These are phyloP conservation scores for Odontamblyopus rebecca DNA, from an alignment of 2,797 vertebrate genomes.

Conservation along the genomic window DNA sequence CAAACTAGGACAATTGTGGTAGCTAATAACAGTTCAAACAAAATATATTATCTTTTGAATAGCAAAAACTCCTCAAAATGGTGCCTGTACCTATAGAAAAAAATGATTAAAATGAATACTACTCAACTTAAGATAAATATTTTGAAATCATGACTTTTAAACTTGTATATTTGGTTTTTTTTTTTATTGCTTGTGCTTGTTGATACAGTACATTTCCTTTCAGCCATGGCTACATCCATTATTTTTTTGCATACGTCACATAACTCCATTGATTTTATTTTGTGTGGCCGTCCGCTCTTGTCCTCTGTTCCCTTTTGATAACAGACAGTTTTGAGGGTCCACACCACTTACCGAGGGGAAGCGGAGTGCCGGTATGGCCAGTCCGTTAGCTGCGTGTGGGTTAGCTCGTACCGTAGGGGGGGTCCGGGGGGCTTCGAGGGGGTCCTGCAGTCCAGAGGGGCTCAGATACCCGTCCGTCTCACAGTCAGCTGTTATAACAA, in stretches of 20 bases:
- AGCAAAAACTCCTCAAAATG: neutral
- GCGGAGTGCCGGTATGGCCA: slow-evolving; percentile 70
- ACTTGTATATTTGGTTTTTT: neutral
- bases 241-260: neutral
- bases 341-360: slow-evolving; percentile 84
- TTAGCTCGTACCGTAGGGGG: slow-evolving; percentile 45
- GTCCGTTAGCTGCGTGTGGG: slow-evolving; percentile 59
- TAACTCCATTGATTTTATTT: slow-evolving; percentile 11
- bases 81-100: neutral
- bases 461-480: slow-evolving; percentile 94
- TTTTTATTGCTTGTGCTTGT: neutral
- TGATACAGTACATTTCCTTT: neutral
- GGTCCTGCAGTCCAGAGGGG: slow-evolving; percentile 89
- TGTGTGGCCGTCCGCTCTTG: neutral
- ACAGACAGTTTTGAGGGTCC: slow-evolving; percentile 10
- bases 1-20: neutral
- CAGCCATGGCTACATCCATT: neutral
- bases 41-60: neutral
- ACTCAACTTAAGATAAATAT: neutral
- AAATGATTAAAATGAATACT: neutral
- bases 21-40: neutral
- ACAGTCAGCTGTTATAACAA: slow-evolving; percentile 87
- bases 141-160: neutral
- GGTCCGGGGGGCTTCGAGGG: slow-evolving; percentile 68
- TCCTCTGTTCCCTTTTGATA: slow-evolving; percentile 19